Evolutionary conservation across 2,888 invertebrate genomes (phyloP), one percentile per base, ranked within the genome.

Genomic region (Drosophila leonis): DNA sequence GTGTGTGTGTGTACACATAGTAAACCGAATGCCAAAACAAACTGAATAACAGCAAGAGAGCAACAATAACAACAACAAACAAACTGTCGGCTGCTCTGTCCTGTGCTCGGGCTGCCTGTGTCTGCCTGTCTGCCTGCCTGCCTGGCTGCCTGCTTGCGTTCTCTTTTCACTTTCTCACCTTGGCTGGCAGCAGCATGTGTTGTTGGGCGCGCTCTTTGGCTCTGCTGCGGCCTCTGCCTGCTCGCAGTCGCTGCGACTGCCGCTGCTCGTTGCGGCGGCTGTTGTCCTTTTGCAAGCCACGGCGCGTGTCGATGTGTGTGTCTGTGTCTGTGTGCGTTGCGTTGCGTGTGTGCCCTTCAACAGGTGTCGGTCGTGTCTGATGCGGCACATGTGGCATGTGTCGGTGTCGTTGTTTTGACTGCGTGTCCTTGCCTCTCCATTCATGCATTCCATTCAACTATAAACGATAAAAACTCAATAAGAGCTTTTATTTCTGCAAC

Each of bases 311-410:
- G 65, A 55, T 83, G 72, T 81, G 55, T 51, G 42, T 10, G 52
- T 59, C 46, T 71, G 59, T 54, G 73, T 66, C 60, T 52, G 59
- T 51, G 57, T 72, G 56, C 27, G 51, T 66, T 76, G 61, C 78
- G 77, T 78, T 80, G 82, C 80, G 80, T 78, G 75, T 80, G 65
- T 74, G 78, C 76, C 60, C 71, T 57, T 80, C 88, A 86, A 88
- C 87, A 87, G 87, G 87, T 86, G 88, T 84, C 75, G 71, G 69
- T 77, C 55, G 78, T 75, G 78, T 75, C 73, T 78, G 73, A n/a
- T 65, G 65, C 60, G 56, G 48, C 72, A 65, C 75, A 71, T 78
- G 78, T 78, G 78, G 72, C 78, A 78, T 80, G 80, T 80, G 78
- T 75, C 82, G 66, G 66, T 71, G 74, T 70, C 31, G 65, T 60